These are phyloP conservation scores for Sinosuthora webbiana DNA, from an alignment of 2,113 vertebrate species.

Conservation along the genomic window DNA sequence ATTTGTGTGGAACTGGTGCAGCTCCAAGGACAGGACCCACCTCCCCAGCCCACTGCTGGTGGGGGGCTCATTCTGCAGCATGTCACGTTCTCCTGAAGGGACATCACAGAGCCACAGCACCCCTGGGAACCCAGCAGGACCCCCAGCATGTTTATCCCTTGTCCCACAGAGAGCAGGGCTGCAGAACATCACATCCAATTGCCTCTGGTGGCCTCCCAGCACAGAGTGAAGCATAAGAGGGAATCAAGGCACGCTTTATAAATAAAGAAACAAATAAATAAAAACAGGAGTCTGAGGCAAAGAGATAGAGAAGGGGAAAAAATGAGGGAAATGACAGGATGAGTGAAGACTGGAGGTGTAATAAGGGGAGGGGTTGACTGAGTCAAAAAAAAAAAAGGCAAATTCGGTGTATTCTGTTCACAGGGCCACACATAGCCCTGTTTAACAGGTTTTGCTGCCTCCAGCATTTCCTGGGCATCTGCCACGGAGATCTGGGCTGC, in stretches of 20 bases:
- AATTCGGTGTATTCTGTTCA: not conserved
- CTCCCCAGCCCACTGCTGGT: not conserved
- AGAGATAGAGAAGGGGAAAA: not conserved
- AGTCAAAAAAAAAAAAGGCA: not conserved
- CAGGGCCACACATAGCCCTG: not conserved
- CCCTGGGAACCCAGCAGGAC: not conserved
- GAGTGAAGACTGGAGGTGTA: not conserved
- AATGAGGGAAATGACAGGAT: not conserved
- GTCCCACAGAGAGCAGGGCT: not conserved
- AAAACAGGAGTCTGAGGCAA: not conserved
- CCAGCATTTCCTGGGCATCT: not conserved
- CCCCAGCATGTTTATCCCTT: fast-evolving
- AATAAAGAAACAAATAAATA: not conserved
- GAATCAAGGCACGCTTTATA: not conserved
- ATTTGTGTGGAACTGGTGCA: not conserved
- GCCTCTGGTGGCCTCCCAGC: not conserved
- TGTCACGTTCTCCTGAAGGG: not conserved
- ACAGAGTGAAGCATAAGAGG: not conserved
- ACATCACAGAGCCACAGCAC: not conserved
- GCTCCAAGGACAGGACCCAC: not conserved
- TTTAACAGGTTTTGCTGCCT: conserved; percentile 4
- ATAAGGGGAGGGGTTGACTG: not conserved
- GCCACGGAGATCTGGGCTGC: not conserved
- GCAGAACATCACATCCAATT: not conserved
- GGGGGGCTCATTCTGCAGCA: not conserved